Conservation (phyloP, 2,888 invertebrate genomes). For the Diplolepis rosae region DNA sequence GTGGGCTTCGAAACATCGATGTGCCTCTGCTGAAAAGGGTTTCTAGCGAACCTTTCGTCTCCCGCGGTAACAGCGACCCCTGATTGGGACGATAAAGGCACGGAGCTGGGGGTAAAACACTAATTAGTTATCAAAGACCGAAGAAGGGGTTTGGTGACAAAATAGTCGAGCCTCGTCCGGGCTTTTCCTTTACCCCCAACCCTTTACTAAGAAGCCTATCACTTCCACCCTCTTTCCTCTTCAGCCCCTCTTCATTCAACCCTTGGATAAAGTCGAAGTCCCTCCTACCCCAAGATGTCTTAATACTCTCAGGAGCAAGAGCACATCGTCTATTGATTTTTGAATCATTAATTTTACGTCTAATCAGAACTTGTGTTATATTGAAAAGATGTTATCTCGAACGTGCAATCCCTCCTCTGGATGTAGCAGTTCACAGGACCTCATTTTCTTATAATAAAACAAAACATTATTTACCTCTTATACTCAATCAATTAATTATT, state of each 20-base stretch:
- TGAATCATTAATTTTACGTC: slow-evolving; percentile 73
- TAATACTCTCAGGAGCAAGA: slow-evolving; percentile 64
- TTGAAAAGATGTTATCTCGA: slow-evolving; percentile 62
- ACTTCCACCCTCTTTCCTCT: slow-evolving; percentile 38
- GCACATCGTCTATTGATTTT: slow-evolving; percentile 69
- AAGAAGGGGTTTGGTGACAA: slow-evolving; percentile 72
- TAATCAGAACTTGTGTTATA: slow-evolving; percentile 69
- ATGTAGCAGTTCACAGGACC: slow-evolving; percentile 33
- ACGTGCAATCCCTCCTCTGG: slow-evolving; percentile 35
- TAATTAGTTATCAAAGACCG: slow-evolving; percentile 79
- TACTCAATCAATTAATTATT: too few species aligned
- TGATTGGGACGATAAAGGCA: slow-evolving; percentile 71
- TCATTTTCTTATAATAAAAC: slow-evolving; percentile 15
- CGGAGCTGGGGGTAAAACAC: slow-evolving; percentile 73
- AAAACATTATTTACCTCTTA: too few species aligned
- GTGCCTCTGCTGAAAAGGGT: slow-evolving; percentile 66
- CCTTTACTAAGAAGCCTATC: slow-evolving; percentile 52
- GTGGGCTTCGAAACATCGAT: slow-evolving; percentile 63
- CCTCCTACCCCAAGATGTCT: slow-evolving; percentile 58
- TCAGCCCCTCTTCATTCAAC: slow-evolving; percentile 31
- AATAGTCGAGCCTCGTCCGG: slow-evolving; percentile 58
- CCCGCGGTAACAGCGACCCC: slow-evolving; percentile 59
- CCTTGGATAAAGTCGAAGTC: slow-evolving; percentile 43
- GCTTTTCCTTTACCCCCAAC: slow-evolving; percentile 38
- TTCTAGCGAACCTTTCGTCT: slow-evolving; percentile 47